A percentile compares a stretch with the other conserved stretches of the same genome.
These are phyloP conservation scores for Nematopogon swammerdamellus DNA, from an alignment of 2,888 invertebrate species.

Conservation along the genomic window DNA sequence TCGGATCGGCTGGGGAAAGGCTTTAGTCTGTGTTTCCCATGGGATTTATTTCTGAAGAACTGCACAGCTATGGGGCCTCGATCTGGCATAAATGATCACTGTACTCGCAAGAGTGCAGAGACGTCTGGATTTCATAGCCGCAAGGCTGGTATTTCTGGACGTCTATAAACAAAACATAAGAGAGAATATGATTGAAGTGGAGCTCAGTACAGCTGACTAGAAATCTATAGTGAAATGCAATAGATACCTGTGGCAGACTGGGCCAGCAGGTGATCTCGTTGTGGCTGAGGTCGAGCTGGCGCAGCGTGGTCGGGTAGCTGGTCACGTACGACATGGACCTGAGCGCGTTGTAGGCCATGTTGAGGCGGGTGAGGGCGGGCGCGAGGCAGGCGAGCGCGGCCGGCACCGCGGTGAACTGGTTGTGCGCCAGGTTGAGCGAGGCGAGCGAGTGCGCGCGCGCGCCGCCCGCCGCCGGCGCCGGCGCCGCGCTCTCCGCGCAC, in stretches of 20 bases:
- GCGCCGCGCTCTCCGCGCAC: slow-evolving; percentile 43
- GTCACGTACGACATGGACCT: slow-evolving; percentile 84
- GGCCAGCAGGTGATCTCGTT: slow-evolving; percentile 92
- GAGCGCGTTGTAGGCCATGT: slow-evolving; percentile 86
- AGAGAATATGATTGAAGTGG: too few species aligned
- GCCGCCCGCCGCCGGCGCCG: slow-evolving; percentile 52
- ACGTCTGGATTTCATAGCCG: too few species aligned
- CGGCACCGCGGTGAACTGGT: slow-evolving; percentile 86
- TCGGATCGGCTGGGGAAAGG: too few species aligned
- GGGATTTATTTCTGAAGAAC: too few species aligned
- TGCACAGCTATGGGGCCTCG: too few species aligned
- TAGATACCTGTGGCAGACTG: slow-evolving; percentile 70
- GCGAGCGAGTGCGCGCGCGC: slow-evolving; percentile 64
- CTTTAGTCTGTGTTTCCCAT: too few species aligned
- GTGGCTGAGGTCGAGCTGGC: slow-evolving; percentile 90
- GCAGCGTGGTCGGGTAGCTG: slow-evolving; percentile 83
- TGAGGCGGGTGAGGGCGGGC: slow-evolving; percentile 79
- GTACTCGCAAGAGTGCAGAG: too few species aligned
- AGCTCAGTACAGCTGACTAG: too few species aligned
- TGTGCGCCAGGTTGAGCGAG: slow-evolving; percentile 85
- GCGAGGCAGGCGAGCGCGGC: slow-evolving; percentile 87
- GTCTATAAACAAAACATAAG: too few species aligned
- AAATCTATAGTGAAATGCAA: too few species aligned
- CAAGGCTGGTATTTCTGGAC: too few species aligned
- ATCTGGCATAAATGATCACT: too few species aligned